A percentile compares a stretch with the other conserved stretches of the same genome.
Evolutionary conservation across 2,888 invertebrate genomes (phyloP).

Genomic region (Chelonus formosanus): DNA sequence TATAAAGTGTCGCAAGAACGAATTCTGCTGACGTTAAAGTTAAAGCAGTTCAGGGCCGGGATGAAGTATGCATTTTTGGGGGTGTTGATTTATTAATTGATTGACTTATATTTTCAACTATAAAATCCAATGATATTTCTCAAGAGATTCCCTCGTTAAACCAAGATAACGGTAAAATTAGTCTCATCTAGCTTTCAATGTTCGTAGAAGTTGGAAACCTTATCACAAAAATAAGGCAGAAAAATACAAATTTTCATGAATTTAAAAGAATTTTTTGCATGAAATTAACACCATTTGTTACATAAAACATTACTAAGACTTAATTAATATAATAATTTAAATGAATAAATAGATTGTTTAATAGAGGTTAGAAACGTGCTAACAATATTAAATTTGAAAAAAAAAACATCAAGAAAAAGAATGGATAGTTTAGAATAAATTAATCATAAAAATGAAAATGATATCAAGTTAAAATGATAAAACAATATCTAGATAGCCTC

Average conservation of each 20-base stretch:
- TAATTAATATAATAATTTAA: no score
- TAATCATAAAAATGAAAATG: background rate
- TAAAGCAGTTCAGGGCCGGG: constrained; percentile 30
- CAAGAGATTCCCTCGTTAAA: no score
- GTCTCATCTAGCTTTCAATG: no score
- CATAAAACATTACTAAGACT: no score
- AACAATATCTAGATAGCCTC: background rate
- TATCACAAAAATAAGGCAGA: background rate
- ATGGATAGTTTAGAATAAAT: background rate
- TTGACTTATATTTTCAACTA: background rate
- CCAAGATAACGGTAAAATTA: no score
- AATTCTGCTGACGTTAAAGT: constrained; percentile 27
- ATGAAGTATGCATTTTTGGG: background rate
- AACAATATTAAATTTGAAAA: no score
- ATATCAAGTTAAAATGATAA: background rate
- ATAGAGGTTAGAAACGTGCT: no score
- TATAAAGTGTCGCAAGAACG: constrained; percentile 36
- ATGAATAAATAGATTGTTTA: no score
- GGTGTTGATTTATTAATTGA: background rate
- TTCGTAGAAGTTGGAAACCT: background rate
- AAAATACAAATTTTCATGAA: background rate
- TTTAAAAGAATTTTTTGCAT: background rate
- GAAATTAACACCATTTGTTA: background rate
- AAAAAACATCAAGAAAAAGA: no score
- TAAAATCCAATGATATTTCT: background rate